A percentile compares a stretch with the other conserved stretches of the same genome.
Conservation (phyloP, 64 coral and sea anemone species). For the Anthopleura sola region DNA sequence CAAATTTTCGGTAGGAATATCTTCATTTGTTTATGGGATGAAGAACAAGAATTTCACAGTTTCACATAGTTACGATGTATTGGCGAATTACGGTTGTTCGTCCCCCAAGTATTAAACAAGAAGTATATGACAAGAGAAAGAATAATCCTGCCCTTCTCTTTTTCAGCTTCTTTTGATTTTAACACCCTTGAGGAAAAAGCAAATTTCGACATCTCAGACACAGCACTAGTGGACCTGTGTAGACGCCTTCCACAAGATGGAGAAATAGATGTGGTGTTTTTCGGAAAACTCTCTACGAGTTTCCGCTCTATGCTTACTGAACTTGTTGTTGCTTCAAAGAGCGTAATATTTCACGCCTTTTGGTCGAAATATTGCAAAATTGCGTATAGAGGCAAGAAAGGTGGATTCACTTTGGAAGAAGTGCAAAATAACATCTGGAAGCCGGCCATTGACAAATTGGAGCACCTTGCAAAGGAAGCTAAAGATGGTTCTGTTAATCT, state of each 20-base stretch:
- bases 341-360: constrained; percentile 31
- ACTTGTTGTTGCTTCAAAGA: constrained; percentile 9
- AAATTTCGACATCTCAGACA: background rate
- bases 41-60: no score
- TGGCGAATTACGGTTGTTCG: no score
- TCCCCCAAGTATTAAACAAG: no score
- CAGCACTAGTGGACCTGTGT: background rate
- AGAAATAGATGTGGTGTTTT: background rate
- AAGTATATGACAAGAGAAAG: background rate
- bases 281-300: background rate
- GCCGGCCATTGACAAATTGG: constrained; percentile 21
- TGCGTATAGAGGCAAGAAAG: background rate
- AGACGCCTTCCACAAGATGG: background rate
- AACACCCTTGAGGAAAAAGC: background rate
- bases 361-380: constrained; percentile 36
- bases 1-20: no score
- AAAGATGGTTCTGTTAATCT: constrained; percentile 29
- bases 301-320: background rate
- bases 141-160: background rate
- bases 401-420: constrained; percentile 23
- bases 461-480: background rate
- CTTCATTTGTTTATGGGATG: no score
- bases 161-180: background rate
- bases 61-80: no score
- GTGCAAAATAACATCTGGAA: constrained; percentile 27